Percentiles rank a stretch among this genome's conserved stretches.
phyloP scores from a whole-genome alignment of 2,113 vertebrate genomes.

The Sturnira hondurensis region DNA sequence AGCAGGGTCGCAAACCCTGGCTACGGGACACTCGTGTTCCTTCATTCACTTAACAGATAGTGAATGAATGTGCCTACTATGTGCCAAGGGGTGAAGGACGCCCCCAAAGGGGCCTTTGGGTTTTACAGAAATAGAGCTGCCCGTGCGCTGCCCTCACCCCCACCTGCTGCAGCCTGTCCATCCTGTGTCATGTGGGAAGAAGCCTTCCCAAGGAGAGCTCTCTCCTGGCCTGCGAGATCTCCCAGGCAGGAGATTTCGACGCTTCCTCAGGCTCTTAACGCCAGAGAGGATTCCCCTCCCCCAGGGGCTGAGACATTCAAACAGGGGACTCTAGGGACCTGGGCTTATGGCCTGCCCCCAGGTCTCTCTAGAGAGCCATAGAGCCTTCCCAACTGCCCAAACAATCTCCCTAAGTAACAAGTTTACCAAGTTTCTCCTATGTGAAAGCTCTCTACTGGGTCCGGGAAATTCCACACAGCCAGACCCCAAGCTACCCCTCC shows the following conservation, averaged over 20 bases:
- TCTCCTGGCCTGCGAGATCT: background rate
- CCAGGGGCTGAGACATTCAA: background rate
- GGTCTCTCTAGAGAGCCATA: background rate
- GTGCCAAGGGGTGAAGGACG: background rate
- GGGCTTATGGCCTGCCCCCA: background rate
- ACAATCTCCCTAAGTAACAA: background rate
- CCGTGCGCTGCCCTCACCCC: background rate
- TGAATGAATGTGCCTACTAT: background rate
- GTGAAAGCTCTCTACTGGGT: background rate
- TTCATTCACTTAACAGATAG: background rate
- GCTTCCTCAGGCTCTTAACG: background rate
- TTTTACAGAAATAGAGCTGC: background rate
- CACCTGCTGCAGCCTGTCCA: background rate
- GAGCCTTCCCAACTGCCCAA: background rate
- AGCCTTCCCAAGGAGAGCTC: background rate
- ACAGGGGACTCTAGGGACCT: background rate
- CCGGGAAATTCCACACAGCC: background rate
- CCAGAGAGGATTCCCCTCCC: background rate
- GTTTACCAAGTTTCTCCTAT: background rate
- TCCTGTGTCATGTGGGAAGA: background rate
- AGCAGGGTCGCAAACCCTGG: background rate
- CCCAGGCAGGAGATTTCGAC: background rate
- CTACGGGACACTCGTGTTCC: background rate
- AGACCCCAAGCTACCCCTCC: background rate
- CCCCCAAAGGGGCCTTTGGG: background rate